Conservation (phyloP, 2,113 vertebrate species). For the Triplophysa tibetana region DNA sequence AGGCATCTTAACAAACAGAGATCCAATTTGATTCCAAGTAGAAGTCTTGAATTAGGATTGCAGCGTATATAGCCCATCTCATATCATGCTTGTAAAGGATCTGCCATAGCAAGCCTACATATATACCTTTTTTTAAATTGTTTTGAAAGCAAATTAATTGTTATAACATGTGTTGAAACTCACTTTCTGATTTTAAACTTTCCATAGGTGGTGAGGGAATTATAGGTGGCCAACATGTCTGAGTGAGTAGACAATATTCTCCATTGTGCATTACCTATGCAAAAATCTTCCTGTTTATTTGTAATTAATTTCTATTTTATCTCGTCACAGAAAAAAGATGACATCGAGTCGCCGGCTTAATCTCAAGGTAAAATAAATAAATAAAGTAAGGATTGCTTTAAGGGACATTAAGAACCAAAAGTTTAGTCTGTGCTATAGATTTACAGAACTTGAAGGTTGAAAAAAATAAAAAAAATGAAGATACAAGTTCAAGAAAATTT, state of each 20-base stretch:
- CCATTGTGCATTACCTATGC: background rate
- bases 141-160: background rate
- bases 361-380: conserved; percentile 82
- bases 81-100: background rate
- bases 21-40: background rate
- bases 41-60: conserved; percentile 1
- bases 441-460: too few relatives aligned
- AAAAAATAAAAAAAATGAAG: too few relatives aligned
- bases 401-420: too few relatives aligned
- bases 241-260: conserved; percentile 68
- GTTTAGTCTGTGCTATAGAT: too few relatives aligned
- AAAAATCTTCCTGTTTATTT: background rate
- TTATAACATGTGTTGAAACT: background rate
- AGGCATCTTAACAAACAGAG: too few relatives aligned
- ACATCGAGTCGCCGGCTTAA: conserved; percentile 86
- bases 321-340: conserved; percentile 82
- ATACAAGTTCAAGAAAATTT: too few relatives aligned
- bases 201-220: conserved; percentile 56
- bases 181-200: background rate
- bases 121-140: too few relatives aligned
- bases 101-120: too few relatives aligned
- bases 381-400: background rate
- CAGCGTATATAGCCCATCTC: background rate
- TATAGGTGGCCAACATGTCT: conserved; percentile 69
- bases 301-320: background rate